Percentiles rank a stretch among this genome's conserved stretches.
These are phyloP conservation scores for Ips nitidus DNA, from an alignment of 1,140 invertebrate genomes.

Conservation along the genomic window DNA sequence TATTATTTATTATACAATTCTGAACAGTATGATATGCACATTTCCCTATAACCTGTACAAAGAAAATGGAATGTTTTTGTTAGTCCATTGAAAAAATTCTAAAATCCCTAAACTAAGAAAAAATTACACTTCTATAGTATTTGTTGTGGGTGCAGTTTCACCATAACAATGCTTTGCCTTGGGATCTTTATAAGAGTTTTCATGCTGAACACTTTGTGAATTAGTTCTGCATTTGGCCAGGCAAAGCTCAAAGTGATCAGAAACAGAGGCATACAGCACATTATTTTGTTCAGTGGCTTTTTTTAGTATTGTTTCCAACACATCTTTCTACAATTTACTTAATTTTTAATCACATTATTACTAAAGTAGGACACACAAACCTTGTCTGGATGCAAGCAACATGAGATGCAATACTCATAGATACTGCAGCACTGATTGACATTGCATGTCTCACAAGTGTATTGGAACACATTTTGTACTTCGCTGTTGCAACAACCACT, in stretches of 20 bases:
- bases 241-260: slow-evolving; percentile 88
- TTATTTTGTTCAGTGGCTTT: slow-evolving; percentile 72
- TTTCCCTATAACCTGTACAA: too few species aligned
- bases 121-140: slow-evolving; percentile 12
- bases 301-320: slow-evolving; percentile 70
- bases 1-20: too few species aligned
- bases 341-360: background rate
- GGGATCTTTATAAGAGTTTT: slow-evolving; percentile 89
- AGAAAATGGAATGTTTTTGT: too few species aligned
- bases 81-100: too few species aligned
- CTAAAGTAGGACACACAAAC: slow-evolving; percentile 53
- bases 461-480: slow-evolving; percentile 63
- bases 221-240: slow-evolving; percentile 89
- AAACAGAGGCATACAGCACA: slow-evolving; percentile 72
- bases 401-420: slow-evolving; percentile 93
- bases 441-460: slow-evolving; percentile 83
- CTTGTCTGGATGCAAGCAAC: slow-evolving; percentile 88
- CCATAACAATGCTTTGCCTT: slow-evolving; percentile 86
- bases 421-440: slow-evolving; percentile 80
- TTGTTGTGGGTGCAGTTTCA: slow-evolving; percentile 54
- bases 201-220: slow-evolving; percentile 88
- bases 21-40: too few species aligned
- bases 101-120: too few species aligned
- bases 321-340: slow-evolving; percentile 60
- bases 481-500: slow-evolving; percentile 80